phyloP scores from a whole-genome alignment of 1,140 invertebrate genomes.

The Polypedilum vanderplanki region DNA sequence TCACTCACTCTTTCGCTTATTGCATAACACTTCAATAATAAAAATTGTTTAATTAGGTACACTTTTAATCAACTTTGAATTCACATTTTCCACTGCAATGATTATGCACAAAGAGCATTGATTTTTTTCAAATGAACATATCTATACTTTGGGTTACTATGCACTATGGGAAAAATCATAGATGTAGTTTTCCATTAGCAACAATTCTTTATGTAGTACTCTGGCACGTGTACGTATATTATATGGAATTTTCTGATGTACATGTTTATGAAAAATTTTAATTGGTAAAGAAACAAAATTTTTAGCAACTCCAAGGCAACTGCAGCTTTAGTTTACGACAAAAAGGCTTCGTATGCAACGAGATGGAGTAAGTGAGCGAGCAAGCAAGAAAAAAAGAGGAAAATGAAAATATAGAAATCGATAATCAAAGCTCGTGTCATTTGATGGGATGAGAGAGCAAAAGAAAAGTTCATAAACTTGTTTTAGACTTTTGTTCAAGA shows the following conservation, averaged over 20 bases:
- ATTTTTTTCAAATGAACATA: background rate
- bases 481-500: background rate
- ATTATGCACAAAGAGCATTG: slow-evolving; percentile 1
- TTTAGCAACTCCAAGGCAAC: background rate
- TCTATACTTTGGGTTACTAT: background rate
- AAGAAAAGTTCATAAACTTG: background rate
- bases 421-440: slow-evolving; percentile 22
- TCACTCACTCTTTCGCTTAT: background rate
- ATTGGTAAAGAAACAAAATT: slow-evolving; percentile 10
- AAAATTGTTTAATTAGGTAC: background rate
- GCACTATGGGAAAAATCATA: background rate
- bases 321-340: no score
- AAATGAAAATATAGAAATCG: slow-evolving; percentile 18
- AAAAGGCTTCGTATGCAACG: background rate
- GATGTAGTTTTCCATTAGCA: background rate
- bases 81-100: background rate
- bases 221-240: background rate
- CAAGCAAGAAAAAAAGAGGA: background rate
- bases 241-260: background rate
- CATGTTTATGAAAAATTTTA: slow-evolving; percentile 2
- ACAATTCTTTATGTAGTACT: background rate
- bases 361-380: background rate
- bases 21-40: background rate
- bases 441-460: background rate
- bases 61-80: background rate